Conservation (phyloP, 2,888 invertebrate species). For the Lasioglossum oenotherae region DNA sequence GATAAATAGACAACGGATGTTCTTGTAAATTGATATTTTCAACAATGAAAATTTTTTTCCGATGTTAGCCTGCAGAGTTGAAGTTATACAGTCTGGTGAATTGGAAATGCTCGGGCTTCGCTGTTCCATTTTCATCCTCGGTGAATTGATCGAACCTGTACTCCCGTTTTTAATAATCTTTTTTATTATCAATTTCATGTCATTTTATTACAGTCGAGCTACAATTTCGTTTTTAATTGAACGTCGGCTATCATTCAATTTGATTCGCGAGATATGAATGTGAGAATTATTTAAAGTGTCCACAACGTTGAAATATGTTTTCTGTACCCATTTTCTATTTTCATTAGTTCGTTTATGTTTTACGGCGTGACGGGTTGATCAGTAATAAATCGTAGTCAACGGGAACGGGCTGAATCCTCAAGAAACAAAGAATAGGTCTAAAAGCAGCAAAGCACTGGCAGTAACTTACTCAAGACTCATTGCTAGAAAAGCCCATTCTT, state of each 20-base stretch:
- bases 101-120: not conserved
- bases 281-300: not conserved
- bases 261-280: not conserved
- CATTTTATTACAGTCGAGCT: not conserved
- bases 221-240: not conserved
- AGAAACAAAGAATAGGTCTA: not conserved
- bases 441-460: not conserved
- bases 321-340: not conserved
- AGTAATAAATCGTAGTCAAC: not conserved
- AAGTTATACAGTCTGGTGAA: not conserved
- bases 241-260: not conserved
- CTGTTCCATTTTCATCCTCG: not conserved
- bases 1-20: not conserved
- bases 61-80: not conserved
- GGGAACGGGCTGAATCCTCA: not conserved
- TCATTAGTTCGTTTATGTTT: not conserved
- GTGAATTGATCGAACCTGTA: not conserved
- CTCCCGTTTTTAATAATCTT: not conserved
- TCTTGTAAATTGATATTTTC: not conserved
- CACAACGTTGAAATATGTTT: not conserved
- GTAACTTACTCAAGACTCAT: constrained; percentile 1
- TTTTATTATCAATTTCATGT: not conserved
- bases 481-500: not conserved
- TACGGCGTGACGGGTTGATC: not conserved
- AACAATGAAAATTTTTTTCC: not conserved